A percentile compares a stretch with the other conserved stretches of the same genome.
These are phyloP conservation scores for Ephialtes manifestator DNA, from an alignment of 2,888 invertebrate genomes.

Conservation along the genomic window DNA sequence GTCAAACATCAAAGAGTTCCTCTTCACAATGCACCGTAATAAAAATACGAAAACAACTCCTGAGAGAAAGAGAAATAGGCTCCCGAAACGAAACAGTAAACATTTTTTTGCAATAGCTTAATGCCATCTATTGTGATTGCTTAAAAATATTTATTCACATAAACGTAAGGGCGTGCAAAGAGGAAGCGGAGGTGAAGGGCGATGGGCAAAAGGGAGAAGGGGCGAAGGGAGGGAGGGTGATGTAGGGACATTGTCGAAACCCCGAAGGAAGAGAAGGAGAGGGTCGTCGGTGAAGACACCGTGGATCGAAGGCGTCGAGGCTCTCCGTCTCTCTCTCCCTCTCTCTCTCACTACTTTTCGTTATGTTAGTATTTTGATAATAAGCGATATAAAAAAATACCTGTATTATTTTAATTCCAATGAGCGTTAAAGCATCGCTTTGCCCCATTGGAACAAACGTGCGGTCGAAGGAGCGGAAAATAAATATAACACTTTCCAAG, in stretches of 20 bases:
- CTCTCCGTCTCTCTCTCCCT: constrained; percentile 10
- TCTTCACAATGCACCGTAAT: too few species aligned
- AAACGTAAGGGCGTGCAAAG: constrained; percentile 4
- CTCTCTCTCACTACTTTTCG: background rate
- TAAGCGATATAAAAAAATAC: background rate
- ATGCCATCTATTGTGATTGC: background rate
- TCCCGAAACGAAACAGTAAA: background rate
- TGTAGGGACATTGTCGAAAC: constrained; percentile 84
- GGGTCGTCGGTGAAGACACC: constrained; percentile 22
- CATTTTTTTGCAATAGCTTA: background rate
- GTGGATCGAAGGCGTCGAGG: constrained; percentile 57
- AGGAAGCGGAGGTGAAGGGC: constrained; percentile 2
- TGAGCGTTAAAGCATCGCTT: background rate
- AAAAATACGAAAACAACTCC: too few species aligned
- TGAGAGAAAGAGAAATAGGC: background rate
- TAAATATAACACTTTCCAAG: background rate
- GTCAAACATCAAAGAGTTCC: constrained; percentile 55
- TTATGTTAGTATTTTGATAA: background rate
- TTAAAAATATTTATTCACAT: background rate
- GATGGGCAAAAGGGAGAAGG: constrained; percentile 17
- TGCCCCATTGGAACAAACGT: background rate
- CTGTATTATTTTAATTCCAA: background rate
- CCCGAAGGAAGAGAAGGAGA: constrained; percentile 50
- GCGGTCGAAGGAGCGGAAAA: background rate
- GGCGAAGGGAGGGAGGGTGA: constrained; percentile 76